phyloP scores from a whole-genome alignment of 2,797 vertebrate genomes.

The Balearica regulorum region DNA sequence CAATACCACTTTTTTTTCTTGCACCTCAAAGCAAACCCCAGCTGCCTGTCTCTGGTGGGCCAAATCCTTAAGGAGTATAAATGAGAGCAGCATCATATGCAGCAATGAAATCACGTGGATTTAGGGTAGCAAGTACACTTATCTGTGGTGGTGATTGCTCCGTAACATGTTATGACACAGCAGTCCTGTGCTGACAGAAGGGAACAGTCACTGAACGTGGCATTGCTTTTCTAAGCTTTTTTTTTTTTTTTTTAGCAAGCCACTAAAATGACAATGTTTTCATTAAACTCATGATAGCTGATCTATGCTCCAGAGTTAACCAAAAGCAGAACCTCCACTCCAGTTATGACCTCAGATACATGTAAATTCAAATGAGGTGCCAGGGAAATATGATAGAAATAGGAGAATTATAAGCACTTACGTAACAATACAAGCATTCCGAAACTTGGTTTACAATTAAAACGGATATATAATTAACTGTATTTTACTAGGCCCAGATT shows the following conservation, averaged over 20 bases:
- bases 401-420: slow-evolving; percentile 66
- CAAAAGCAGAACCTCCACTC: slow-evolving; percentile 57
- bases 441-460: slow-evolving; percentile 64
- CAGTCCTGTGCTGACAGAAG: background rate
- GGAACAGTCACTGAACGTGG: background rate
- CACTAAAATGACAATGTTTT: slow-evolving; percentile 33
- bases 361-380: slow-evolving; percentile 70
- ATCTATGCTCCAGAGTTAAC: slow-evolving; percentile 38
- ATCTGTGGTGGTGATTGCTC: background rate
- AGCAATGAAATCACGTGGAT: background rate
- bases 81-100: background rate
- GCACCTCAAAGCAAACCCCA: background rate
- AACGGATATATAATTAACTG: slow-evolving; percentile 53
- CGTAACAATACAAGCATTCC: slow-evolving; percentile 70
- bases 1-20: background rate
- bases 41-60: background rate
- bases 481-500: slow-evolving; percentile 53
- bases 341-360: slow-evolving; percentile 66
- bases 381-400: slow-evolving; percentile 70
- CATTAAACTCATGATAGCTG: slow-evolving; percentile 32
- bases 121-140: background rate
- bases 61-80: background rate
- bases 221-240: background rate
- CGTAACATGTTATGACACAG: background rate
- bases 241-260: background rate